Evolutionary conservation across 2,113 vertebrate genomes (phyloP), one percentile per base, ranked within the genome.

Genomic region (Podilymbus podiceps): DNA sequence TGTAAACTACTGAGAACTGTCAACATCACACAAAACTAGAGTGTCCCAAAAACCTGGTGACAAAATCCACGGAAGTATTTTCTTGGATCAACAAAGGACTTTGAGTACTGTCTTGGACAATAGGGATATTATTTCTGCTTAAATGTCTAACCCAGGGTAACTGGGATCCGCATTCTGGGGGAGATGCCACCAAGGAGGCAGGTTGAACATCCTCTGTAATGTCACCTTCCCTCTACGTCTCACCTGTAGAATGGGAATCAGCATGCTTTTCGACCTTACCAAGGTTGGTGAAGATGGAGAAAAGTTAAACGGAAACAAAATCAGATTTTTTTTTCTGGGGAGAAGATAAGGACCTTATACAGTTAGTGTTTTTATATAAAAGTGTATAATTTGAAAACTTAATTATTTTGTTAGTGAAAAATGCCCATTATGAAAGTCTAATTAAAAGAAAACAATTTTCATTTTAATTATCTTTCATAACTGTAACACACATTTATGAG

Each of bases 381-480:
- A 97, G 69, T 52, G 58, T 93, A 74, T 85, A 1, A 82, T 94
- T 97, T 93, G 55, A 85, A 76, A 92, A 90, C 17, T 38, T 89
- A 94, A 97, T 96, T 97, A 66, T 97, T 98, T 97, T 96, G n/a
- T 67, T 93, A 76, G 90, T 90, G 53, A 93, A 97, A 97, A 97
- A 95, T 93, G 59, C 42, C 93, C 66, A 89, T 94, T 91, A 96
- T 93, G 62, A 76, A 92, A 88, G 72, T 73, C 38, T 93, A 96
- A 96, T 93, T 96, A 95, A 97, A 88, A 97, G 63, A 95, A 90
- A 97, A 97, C 87, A 93, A 93, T 93, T 90, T 94, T 96, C 58
- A 87, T 90, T 98, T 96, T 93, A 76, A 94, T 97, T 96, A 95
- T 81, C 77, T 86, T 95, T 89, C 11, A 27, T 88, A 86, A 97